Base-by-base conservation (phyloP, 1,140 invertebrate genomes). In the Homalodisca vitripennis region DNA sequence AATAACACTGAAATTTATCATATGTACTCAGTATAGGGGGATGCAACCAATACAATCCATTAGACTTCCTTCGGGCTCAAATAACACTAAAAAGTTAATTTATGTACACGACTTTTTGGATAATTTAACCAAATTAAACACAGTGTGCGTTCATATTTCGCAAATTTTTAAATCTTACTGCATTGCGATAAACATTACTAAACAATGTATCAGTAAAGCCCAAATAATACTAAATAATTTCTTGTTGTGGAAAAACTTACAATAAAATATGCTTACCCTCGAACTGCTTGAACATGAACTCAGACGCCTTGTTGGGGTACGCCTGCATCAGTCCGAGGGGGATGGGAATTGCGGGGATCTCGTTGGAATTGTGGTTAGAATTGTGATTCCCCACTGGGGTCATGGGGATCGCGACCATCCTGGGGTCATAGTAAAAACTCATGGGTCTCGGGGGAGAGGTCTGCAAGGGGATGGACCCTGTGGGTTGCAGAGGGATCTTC, bases 231-330 rank as follows among this genome's bases (percentile, higher is more conserved):
- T n/a, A n/a, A n/a, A n/a, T n/a, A n/a, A n/a, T n/a, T n/a, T n/a
- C n/a, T n/a, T n/a, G n/a, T n/a, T n/a, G n/a, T n/a, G n/a, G n/a
- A n/a, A n/a, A n/a, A n/a, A n/a, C n/a, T n/a, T n/a, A n/a, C n/a
- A n/a, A n/a, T n/a, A n/a, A n/a, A n/a, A 41, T 41, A 41, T 10
- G 66, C 73, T 74, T 86, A 1, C 88, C 89, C 65, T 87, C 86
- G 69, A 91, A 89, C 71, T 90, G 89, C 65, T 88, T 86, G 74
- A 89, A 88, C 79, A 92, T 86, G 74, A 90, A 92, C 48, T 89
- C 87, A 3, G 87, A 87, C 0, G 88, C 87, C 64, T 86, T 89
- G 68, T 84, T 86, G 0, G 84, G 79, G 70, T 89, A 87, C 70
- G 87, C 80, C 46, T 85, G 76, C n/a, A 82, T 78, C 65, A 86